phyloP scores from a whole-genome alignment of 2,113 vertebrate species.

The Limnothrissa miodon region DNA sequence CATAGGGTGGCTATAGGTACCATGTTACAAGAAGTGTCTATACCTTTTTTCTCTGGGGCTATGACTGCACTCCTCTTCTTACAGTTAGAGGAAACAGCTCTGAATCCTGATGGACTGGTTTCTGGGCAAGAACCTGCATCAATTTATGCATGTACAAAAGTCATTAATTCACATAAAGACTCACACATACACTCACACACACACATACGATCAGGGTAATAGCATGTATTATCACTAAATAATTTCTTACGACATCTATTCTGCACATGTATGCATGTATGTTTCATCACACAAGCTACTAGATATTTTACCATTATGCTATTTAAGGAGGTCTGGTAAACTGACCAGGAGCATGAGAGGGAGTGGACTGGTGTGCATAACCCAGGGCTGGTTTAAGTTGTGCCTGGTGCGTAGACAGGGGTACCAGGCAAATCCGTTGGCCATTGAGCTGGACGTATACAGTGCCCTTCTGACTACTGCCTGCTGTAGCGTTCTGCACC shows the following conservation, averaged over 20 bases:
- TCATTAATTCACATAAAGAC: background rate
- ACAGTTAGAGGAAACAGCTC: background rate
- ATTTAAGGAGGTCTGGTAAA: background rate
- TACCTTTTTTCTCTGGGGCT: no score
- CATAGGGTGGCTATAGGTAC: no score
- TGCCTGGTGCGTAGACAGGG: constrained; percentile 71
- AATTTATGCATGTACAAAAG: background rate
- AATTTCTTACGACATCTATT: no score
- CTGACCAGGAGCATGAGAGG: constrained; percentile 54
- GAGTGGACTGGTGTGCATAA: constrained; percentile 28
- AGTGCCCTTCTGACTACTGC: background rate
- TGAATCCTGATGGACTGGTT: no score
- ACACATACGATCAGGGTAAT: background rate
- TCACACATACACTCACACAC: background rate
- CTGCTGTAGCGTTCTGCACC: background rate
- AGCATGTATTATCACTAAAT: background rate
- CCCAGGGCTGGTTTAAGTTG: constrained; percentile 61
- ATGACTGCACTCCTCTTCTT: no score
- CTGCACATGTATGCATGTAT: no score
- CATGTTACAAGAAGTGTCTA: no score
- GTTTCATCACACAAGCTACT: no score
- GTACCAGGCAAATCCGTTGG: constrained; percentile 62
- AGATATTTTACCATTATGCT: no score
- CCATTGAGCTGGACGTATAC: no score
- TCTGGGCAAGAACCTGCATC: background rate